Base-by-base conservation (phyloP, 1,140 invertebrate species). In the Dreissena polymorpha region DNA sequence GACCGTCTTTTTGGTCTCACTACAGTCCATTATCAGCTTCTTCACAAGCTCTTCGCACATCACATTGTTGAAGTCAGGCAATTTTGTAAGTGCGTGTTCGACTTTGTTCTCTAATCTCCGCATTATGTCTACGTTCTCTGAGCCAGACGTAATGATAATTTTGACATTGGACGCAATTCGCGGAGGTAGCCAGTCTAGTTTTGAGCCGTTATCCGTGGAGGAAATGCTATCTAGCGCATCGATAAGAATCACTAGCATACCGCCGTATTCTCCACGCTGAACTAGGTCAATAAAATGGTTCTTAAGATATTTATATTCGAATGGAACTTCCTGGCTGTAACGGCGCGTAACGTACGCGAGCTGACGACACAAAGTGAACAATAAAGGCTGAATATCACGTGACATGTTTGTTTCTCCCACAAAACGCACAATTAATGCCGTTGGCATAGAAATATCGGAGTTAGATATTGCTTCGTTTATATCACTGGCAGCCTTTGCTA, bases 1-100 rank as follows among this genome's bases (percentile, higher is more conserved):
- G 53, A 99, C 89, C 13, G 93, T 97, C 90, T 97, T 98, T 14
- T 81, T 73, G 18, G 68, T 72, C 6, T 83, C 68, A 29, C 86
- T 84, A 60, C 57, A 60, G 57, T 60, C 21, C 21, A 60, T 60
- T 67, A 91, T 83, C 80, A 89, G 74, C 13, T 74, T 68, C 77
- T 88, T 88, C 39, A 90, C 79, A 12, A 91, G 77, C 21, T 88
- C 72, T 69, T 89, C 87, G 83, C 89, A 89, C 65, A 90, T 87
- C 13, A 80, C 68, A 6, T 80, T 23, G 13, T 83, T 83, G 21
- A 92, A 80, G 14, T 87, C 67, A 51, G 74, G 21, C 39, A 92
- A 69, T 57, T 90, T 76, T 10, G 89, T 65, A 49, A 90, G 83
- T 39, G 79, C 85, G 25, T 86, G 77, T 21, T 74, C 57, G 13